A percentile compares a stretch with the other conserved stretches of the same genome.
phyloP scores from a whole-genome alignment of 2,113 vertebrate species.

The Apistogramma diplotaenia region DNA sequence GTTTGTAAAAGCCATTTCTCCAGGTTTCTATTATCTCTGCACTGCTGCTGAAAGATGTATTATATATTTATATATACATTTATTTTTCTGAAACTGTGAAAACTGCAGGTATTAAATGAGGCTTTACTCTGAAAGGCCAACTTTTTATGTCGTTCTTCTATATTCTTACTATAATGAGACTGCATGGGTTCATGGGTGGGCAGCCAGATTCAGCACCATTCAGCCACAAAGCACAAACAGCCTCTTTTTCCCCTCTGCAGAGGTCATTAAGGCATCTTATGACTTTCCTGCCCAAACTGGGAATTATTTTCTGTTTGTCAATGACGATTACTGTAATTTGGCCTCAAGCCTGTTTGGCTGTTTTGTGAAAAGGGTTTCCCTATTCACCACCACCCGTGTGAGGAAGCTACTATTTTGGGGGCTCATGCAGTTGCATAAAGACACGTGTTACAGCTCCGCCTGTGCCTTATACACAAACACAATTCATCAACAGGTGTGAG shows the following conservation, averaged over 20 bases:
- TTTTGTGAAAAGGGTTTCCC: conserved; percentile 33
- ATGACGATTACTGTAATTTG: conserved; percentile 50
- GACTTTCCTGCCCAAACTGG: conserved; percentile 47
- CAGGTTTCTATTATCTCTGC: not conserved
- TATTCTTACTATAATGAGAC: conserved; percentile 1
- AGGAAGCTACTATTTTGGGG: conserved; percentile 39
- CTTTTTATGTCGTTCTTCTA: not conserved
- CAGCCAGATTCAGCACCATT: conserved; percentile 8
- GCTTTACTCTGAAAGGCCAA: not conserved
- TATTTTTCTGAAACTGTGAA: not conserved
- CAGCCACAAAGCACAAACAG: conserved; percentile 31
- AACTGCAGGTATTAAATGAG: not conserved
- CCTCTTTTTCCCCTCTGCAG: not conserved
- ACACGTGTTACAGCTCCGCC: conserved; percentile 21
- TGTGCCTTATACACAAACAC: conserved; percentile 50
- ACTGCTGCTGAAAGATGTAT: not conserved
- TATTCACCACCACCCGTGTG: conserved; percentile 42
- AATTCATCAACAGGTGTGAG: conserved; percentile 72
- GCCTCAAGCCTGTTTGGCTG: conserved; percentile 22
- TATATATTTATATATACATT: too few species aligned
- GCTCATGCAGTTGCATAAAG: conserved; percentile 35
- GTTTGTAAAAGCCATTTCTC: not conserved
- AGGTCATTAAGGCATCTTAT: conserved; percentile 38
- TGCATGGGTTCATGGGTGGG: not conserved
- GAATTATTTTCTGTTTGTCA: conserved; percentile 49